Evolutionary conservation across 2,888 invertebrate species (phyloP), one percentile per base, ranked within the genome.

Genomic region (Lycophotia porphyrea): DNA sequence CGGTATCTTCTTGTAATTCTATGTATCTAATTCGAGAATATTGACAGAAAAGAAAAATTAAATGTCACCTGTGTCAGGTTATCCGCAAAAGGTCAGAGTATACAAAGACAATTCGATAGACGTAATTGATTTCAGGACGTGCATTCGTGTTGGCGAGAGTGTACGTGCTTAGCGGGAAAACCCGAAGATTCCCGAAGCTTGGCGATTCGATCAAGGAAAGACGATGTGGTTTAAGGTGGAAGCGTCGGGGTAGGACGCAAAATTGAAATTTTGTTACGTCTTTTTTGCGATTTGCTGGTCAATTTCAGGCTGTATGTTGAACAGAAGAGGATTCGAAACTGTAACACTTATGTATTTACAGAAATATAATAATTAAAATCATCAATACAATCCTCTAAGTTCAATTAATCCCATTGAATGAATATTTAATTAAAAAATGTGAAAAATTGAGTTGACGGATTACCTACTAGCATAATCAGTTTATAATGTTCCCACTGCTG

Each of bases 111-210:
- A 74, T 74, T 74, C n/a, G 58, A 80, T 80, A 74, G 58, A 1
- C 49, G 31, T 80, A 69, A 65, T 74, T 79, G 72, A 72, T 80
- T 67, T 58, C 36, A 49, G 21, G 44, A 65, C 49, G 47, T 5
- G 67, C n/a, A n/a, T n/a, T 78, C 60, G 49, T 78, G 66, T 79
- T 72, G 72, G 79, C 52, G 15, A 71, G 60, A 31, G 21, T 64
- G 72, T 78, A 78, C 72, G 78, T 78, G 79, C 60, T n/a, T n/a
- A 3, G 36, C 63, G 15, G 39, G 39, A 11, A 39, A 5, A n/a
- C 15, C n/a, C 63, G 63, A 63, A 39, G 63, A 63, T 63, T 39
- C 15, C 63, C 63, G 63, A 63, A 39, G n/a, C n/a, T 2, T n/a
- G n/a, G n/a, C 36, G 15, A 61, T 39, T 24, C 21, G 34, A 39